Evolutionary conservation across 2,888 invertebrate species (phyloP), one percentile per base, ranked within the genome.

Genomic region (Dolomedes plantarius): DNA sequence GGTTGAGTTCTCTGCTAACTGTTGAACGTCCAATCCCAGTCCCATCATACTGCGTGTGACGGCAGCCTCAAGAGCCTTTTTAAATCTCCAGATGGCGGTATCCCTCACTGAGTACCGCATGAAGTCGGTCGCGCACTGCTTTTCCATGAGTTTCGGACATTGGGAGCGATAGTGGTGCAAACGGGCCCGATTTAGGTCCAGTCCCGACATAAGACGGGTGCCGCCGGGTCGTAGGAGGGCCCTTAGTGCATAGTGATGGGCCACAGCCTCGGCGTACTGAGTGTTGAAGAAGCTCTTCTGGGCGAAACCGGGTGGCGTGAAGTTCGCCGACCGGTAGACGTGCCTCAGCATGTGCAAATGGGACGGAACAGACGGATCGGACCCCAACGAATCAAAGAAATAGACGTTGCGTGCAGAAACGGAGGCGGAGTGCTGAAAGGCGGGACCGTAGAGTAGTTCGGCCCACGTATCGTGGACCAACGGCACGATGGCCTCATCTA

Each of bases 401-500:
- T 95, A 95, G 9, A 94, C 94, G 91, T 95, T 89, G 27, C 67
- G 73, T 9, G 75, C 93, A 72, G 94, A 92, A 89, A 94, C 93
- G 23, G 94, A 94, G 0, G 94, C 93, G 89, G 93, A 92, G 6
- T 86, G 85, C 0, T 85, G 36, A 19, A 90, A 68, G 1, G 88
- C 75, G 80, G 92, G 91, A 74, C 93, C 91, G 72, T 92, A 91
- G 95, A 98, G 95, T 87, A 98, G 93, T 88, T 94, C 94, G 74
- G 93, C 93, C 97, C 98, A 98, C 23, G 89, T 88, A 7, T 77
- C 27, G 64, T 90, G 88, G n/a, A 28, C 27, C 1, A 69, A 27
- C 0, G 93, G 93, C 94, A 98, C 96, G 89, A 98, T 97, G 79
- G 97, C 95, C 92, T 98, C 98, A 92, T 98, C 98, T 89, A 97